Evolutionary conservation across 2,113 vertebrate genomes (phyloP), one percentile per base, ranked within the genome.

Genomic region (Buteo buteo): DNA sequence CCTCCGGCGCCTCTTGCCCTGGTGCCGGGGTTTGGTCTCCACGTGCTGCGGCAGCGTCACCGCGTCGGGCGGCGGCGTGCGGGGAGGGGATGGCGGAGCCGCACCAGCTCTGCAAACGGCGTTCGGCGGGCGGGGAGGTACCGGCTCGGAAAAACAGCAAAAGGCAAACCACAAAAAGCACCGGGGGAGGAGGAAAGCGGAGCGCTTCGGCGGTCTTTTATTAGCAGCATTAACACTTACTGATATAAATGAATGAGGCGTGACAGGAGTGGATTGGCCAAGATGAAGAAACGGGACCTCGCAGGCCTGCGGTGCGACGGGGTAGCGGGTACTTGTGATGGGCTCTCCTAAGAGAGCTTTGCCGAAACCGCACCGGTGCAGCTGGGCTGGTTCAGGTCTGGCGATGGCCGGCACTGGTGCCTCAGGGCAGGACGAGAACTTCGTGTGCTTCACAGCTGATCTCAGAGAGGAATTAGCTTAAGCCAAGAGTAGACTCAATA

Each of bases 321-420:
- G 55, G 55, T 16, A 21, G 67, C n/a, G 45, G 64, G 13, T 40
- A 32, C 36, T 29, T n/a, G 36, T 1, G 50, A 22, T 15, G 76
- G 8, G 2, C 58, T 18, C 50, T 40, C 29, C 49, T 5, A 17
- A 19, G 14, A n/a, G 10, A 15, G 45, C 31, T 34, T n/a, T 42
- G 62, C 44, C 24, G 36, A n/a, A 61, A 22, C 50, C 34, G 28
- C 55, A 3, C 44, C 3, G 5, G 50, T 13, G 28, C 3, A 6
- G 32, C 59, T 8, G 32, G 82, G 47, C 44, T 26, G 70, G 47
- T 10, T 29, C 50, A 19, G 57, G 20, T 26, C 47, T 20, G 4
- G n/a, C 3, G 2, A 4, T 20, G 58, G 38, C 70, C 15, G 3
- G 32, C 32, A 55, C 0, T 0, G 6, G 22, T 10, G 21, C 36